Base-by-base conservation (phyloP, 2,888 invertebrate genomes). In the Protodeltote pygarga region DNA sequence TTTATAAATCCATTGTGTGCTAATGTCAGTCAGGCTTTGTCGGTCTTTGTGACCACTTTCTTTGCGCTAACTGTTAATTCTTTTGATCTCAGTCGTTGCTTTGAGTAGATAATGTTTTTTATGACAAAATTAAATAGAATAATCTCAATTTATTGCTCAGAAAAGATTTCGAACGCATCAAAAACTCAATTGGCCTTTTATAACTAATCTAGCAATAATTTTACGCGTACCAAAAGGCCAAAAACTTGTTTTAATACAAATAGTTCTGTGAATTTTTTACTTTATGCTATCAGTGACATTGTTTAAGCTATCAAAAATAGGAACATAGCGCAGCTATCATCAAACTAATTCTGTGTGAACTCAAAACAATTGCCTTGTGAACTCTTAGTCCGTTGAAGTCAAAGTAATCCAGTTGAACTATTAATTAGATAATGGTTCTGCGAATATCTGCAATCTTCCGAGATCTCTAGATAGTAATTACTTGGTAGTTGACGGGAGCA, bases 1-100 rank as follows among this genome's bases (percentile, higher is more conserved):
- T 70, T 71, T 71, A 33, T 59, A 11, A 9, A 20, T 4, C 47
- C 54, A 74, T 74, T 73, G 74, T 74, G 64, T 74, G 73, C 55
- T 49, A 73, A 74, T 74, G 31, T 16, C 28, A 14, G 53, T 48
- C 49, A 41, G 52, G 24, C 41, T 63, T 49, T 52, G 59, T 47
- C 63, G 51, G 59, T 33, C 14, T 39, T 44, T 28, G 46, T 38
- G 19, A 19, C 48, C 50, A 65, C 58, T 62, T 65, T 65, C 59
- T 65, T 65, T 27, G 14, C 14, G 6, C 27, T 38, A 42, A 57
- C 51, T 24, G 62, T 47, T 46, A 33, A 35, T 24, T 50, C 17
- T 40, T 21, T 46, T 51, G 23, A 32, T 55, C 17, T 41, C 9
- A 29, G 20, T 38, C 16, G 16, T 19, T 10, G 28, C 33, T 24